Conservation (phyloP, 1,140 invertebrate genomes). For the Centruroides vittatus region DNA sequence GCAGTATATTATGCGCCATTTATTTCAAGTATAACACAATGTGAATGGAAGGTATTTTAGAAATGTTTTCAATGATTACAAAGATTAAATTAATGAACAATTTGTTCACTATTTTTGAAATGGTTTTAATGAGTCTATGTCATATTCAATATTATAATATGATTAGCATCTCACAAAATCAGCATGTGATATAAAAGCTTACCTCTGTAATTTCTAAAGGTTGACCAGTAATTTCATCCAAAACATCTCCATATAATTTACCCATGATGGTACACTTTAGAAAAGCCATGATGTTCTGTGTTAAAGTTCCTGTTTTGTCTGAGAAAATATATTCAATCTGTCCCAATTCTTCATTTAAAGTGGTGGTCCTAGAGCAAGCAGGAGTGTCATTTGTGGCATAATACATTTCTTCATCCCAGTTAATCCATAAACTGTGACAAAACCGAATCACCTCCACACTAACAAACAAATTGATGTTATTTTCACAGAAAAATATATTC, state of each 20-base stretch:
- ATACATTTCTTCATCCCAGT: conserved; percentile 92
- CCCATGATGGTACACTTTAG: conserved; percentile 96
- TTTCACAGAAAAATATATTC: no score
- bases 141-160: no score
- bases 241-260: conserved; percentile 77
- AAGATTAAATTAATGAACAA: no score
- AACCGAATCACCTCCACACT: conserved; percentile 92
- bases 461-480: background rate
- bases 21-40: no score
- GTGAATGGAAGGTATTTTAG: no score
- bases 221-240: conserved; percentile 74
- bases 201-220: conserved; percentile 71
- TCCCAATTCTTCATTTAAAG: conserved; percentile 94
- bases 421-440: conserved; percentile 89
- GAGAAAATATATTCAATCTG: conserved; percentile 99
- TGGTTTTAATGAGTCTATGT: no score
- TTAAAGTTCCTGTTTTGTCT: conserved; percentile 99
- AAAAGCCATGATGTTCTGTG: conserved; percentile 99
- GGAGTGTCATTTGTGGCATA: conserved; percentile 48
- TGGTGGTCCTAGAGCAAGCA: conserved; percentile 92
- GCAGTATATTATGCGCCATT: no score
- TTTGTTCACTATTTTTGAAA: no score
- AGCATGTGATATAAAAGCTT: conserved; percentile 21
- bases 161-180: no score
- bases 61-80: no score